Percentiles rank a stretch among this genome's conserved stretches.
These are phyloP conservation scores for Orius insidiosus DNA, from an alignment of 1,140 invertebrate species.

Conservation along the genomic window DNA sequence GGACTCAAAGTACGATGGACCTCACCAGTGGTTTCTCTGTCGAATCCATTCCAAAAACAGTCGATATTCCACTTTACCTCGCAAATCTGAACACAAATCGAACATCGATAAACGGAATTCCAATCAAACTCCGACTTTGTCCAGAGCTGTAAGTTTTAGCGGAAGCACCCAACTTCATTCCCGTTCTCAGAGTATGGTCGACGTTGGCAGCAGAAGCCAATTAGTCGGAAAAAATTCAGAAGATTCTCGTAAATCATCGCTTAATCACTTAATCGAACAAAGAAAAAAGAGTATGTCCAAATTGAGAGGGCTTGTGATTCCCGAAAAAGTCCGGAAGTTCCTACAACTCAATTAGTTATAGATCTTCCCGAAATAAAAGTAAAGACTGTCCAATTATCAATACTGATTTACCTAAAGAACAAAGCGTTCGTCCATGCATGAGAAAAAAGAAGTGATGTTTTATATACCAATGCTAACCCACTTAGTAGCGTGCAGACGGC, in stretches of 20 bases:
- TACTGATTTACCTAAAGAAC: background rate
- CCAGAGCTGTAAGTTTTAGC: slow-evolving; percentile 18
- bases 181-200: slow-evolving; percentile 22
- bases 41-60: slow-evolving; percentile 23
- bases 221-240: slow-evolving; percentile 9
- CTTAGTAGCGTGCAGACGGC: too few relatives aligned
- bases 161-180: slow-evolving; percentile 18
- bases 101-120: background rate
- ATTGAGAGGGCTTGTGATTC: slow-evolving; percentile 66
- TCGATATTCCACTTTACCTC: slow-evolving; percentile 22
- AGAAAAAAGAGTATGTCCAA: slow-evolving; percentile 63
- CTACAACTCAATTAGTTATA: slow-evolving; percentile 34
- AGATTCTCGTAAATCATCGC: slow-evolving; percentile 31
- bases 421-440: too few relatives aligned
- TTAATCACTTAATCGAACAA: slow-evolving; percentile 56
- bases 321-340: slow-evolving; percentile 40
- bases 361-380: slow-evolving; percentile 67
- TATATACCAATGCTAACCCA: slow-evolving; percentile 2
- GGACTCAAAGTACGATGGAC: slow-evolving; percentile 27
- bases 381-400: slow-evolving; percentile 23
- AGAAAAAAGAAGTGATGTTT: background rate
- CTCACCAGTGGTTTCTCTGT: slow-evolving; percentile 16
- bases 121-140: slow-evolving; percentile 6
- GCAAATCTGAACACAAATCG: slow-evolving; percentile 15
- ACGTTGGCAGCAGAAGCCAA: slow-evolving; percentile 19